Percentiles rank a stretch among this genome's conserved stretches.
Evolutionary conservation across 2,888 invertebrate genomes (phyloP).

Genomic region (Ommatoiulus sabulosus): DNA sequence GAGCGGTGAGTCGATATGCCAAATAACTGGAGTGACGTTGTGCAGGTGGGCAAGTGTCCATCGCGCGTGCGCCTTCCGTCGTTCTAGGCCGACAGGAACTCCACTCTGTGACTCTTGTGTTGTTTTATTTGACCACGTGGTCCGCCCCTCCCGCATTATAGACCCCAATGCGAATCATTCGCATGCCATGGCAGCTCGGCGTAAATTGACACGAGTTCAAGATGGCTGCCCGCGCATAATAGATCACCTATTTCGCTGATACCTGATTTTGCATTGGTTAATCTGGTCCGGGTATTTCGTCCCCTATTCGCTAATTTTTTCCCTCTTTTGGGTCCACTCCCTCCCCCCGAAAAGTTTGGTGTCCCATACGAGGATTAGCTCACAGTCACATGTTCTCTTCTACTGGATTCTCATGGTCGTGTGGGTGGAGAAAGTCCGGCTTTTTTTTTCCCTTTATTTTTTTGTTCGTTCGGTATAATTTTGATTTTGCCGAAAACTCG

Average conservation of each 20-base stretch:
- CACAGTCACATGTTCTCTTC: slow-evolving; percentile 34
- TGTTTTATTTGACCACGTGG: slow-evolving; percentile 16
- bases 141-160: not conserved
- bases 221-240: slow-evolving; percentile 56
- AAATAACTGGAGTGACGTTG: not conserved
- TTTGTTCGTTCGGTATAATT: not conserved
- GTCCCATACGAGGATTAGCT: slow-evolving; percentile 38
- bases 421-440: not conserved
- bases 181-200: slow-evolving; percentile 13
- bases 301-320: slow-evolving; percentile 39
- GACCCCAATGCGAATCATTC: not conserved
- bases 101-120: not conserved
- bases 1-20: not conserved
- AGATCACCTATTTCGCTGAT: slow-evolving; percentile 19
- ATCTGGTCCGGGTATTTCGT: not conserved
- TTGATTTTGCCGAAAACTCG: slow-evolving; percentile 24
- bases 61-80: not conserved
- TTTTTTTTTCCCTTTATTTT: not conserved
- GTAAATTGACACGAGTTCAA: slow-evolving; percentile 53
- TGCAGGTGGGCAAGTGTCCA: not conserved
- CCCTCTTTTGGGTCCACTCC: not conserved
- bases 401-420: not conserved
- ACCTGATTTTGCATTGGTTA: slow-evolving; percentile 50
- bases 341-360: not conserved
- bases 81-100: not conserved